These are phyloP conservation scores for Xerus inauris DNA, from an alignment of 2,113 vertebrate genomes.

Conservation along the genomic window DNA sequence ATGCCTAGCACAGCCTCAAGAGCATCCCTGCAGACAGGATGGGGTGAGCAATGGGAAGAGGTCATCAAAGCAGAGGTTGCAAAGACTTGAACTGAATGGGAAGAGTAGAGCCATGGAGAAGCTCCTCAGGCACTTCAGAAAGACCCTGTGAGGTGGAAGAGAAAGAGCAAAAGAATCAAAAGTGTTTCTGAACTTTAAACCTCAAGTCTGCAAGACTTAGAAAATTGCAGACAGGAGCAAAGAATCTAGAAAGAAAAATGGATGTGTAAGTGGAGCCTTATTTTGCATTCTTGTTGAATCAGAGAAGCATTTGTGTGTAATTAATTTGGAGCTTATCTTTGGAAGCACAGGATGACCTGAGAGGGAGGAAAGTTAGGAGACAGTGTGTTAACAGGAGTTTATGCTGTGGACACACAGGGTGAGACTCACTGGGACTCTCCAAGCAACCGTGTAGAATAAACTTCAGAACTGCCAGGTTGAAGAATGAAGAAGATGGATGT, in stretches of 20 bases:
- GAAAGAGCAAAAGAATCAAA: neutral
- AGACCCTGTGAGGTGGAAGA: neutral
- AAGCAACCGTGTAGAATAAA: neutral
- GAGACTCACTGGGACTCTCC: neutral
- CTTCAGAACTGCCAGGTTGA: neutral
- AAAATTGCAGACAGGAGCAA: neutral
- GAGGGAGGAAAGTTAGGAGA: neutral
- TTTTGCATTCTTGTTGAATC: neutral
- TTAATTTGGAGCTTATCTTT: neutral
- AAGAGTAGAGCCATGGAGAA: neutral
- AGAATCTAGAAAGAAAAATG: neutral
- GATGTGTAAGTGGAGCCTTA: neutral
- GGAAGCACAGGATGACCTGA: neutral
- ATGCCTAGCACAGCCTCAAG: neutral
- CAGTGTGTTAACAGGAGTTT: neutral
- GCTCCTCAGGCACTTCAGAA: neutral
- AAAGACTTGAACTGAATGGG: neutral
- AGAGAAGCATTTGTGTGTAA: neutral
- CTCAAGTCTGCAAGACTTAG: neutral
- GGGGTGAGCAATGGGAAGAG: neutral
- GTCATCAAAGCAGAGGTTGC: too few relatives aligned
- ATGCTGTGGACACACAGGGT: fast-evolving
- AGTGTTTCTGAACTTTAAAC: neutral
- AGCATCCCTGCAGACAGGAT: neutral
- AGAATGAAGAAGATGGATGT: neutral